phyloP scores from a whole-genome alignment of 2,797 vertebrate species.

The Rhinichthys osculus region DNA sequence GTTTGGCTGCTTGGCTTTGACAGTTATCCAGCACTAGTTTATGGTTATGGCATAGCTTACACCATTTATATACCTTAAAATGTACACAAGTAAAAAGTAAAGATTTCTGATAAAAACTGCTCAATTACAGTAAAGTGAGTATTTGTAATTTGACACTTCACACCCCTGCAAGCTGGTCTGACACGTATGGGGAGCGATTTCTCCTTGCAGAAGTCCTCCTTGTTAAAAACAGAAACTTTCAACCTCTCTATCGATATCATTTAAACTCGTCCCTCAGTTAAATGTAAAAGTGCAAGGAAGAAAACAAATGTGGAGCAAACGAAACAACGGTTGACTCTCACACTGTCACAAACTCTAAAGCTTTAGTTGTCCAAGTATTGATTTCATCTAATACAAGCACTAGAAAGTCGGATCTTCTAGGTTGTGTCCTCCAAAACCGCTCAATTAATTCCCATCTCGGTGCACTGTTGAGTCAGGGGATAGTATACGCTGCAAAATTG shows the following conservation, averaged over 20 bases:
- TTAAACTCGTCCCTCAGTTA: slow-evolving; percentile 39
- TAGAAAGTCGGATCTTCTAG: neutral
- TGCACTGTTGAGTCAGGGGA: neutral
- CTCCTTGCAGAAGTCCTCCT: slow-evolving; percentile 14
- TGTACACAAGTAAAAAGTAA: neutral
- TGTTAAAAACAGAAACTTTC: slow-evolving; percentile 19
- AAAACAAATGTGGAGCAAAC: slow-evolving; percentile 36
- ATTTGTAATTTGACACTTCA: neutral
- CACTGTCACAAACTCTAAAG: slow-evolving; percentile 45
- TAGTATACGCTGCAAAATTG: neutral
- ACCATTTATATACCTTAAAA: too few relatives aligned
- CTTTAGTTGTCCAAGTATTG: slow-evolving; percentile 44
- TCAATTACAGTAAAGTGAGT: neutral
- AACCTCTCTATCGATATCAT: slow-evolving; percentile 44
- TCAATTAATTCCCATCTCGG: slow-evolving; percentile 42
- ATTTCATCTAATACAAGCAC: slow-evolving; percentile 43
- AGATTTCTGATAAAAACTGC: neutral
- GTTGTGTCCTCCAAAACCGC: slow-evolving; percentile 35
- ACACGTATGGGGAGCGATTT: slow-evolving; percentile 26
- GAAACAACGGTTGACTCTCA: slow-evolving; percentile 37
- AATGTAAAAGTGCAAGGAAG: slow-evolving; percentile 29
- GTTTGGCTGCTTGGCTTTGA: too few relatives aligned
- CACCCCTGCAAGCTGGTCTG: neutral
- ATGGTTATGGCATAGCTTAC: too few relatives aligned
- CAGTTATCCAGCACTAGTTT: too few relatives aligned